Conservation (phyloP, 2,888 invertebrate species). For the Zhuqinia jingwanae region DNA sequence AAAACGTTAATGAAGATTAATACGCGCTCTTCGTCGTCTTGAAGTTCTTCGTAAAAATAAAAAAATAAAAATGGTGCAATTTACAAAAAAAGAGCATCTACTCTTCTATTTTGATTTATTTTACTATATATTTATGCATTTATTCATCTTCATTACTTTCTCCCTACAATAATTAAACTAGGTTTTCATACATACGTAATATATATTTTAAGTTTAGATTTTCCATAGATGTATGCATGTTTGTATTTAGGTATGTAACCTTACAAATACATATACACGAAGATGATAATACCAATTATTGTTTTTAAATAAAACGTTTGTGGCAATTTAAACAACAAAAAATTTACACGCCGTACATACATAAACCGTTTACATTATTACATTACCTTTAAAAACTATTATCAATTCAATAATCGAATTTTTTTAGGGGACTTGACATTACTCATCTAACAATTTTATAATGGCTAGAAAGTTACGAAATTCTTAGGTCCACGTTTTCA, state of each 20-base stretch:
- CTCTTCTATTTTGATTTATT: not conserved
- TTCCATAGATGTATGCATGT: not conserved
- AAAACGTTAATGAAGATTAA: no score
- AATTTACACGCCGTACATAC: slow-evolving; percentile 2
- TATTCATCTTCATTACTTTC: not conserved
- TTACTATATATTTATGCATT: not conserved
- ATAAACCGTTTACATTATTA: no score
- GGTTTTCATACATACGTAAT: slow-evolving; percentile 1
- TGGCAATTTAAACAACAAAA: no score
- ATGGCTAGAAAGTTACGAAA: no score
- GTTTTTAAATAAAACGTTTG: no score
- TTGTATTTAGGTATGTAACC: no score
- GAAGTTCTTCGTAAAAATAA: not conserved
- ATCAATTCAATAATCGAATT: not conserved
- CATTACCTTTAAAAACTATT: not conserved
- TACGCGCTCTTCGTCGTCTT: not conserved
- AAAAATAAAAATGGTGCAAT: not conserved
- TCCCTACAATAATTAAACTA: not conserved
- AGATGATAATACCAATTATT: not conserved
- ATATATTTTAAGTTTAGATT: not conserved
- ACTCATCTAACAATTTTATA: not conserved
- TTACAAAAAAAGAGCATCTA: slow-evolving; percentile 2
- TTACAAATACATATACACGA: slow-evolving; percentile 18
- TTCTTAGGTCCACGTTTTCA: no score
- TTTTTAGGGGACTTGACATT: not conserved